Conservation (phyloP, 2,888 invertebrate species). For the Spisula solida region DNA sequence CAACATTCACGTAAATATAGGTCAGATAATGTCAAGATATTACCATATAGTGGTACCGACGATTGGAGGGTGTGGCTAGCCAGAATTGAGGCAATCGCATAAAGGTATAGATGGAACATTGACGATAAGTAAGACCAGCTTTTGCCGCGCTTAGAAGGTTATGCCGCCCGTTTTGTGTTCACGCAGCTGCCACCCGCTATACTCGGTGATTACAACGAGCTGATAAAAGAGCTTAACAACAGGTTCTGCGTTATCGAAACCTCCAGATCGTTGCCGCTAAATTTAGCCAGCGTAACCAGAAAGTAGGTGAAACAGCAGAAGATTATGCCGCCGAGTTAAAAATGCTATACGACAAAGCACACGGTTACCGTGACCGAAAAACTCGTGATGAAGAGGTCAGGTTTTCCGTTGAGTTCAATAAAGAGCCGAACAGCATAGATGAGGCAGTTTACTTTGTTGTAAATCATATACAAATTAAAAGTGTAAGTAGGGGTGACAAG, state of each 20-base stretch:
- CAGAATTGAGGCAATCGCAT: conserved; percentile 26
- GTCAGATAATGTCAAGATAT: conserved; percentile 26
- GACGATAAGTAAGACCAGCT: conserved; percentile 37
- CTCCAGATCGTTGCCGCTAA: conserved; percentile 32
- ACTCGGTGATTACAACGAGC: background rate
- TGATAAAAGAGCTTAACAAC: conserved; percentile 24
- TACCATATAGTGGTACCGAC: conserved; percentile 34
- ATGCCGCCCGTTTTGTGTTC: conserved; percentile 41
- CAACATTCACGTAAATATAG: background rate
- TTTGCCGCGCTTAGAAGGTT: conserved; percentile 36
- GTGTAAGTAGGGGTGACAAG: too few species aligned
- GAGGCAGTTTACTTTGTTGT: too few species aligned
- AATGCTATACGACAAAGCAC: conserved; percentile 42
- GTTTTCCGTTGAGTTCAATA: too few species aligned
- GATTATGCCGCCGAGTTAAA: conserved; percentile 49
- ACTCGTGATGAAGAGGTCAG: conserved; percentile 50
- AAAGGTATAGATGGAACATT: conserved; percentile 17
- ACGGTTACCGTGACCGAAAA: conserved; percentile 20
- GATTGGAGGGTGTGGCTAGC: conserved; percentile 43
- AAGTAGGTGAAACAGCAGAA: conserved; percentile 31
- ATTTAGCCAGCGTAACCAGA: conserved; percentile 36
- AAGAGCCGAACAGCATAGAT: too few species aligned
- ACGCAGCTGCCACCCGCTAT: background rate
- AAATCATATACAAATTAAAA: too few species aligned
- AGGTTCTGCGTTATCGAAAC: conserved; percentile 38